These are phyloP conservation scores for Pica pica DNA, from an alignment of 2,113 vertebrate genomes.

Conservation along the genomic window DNA sequence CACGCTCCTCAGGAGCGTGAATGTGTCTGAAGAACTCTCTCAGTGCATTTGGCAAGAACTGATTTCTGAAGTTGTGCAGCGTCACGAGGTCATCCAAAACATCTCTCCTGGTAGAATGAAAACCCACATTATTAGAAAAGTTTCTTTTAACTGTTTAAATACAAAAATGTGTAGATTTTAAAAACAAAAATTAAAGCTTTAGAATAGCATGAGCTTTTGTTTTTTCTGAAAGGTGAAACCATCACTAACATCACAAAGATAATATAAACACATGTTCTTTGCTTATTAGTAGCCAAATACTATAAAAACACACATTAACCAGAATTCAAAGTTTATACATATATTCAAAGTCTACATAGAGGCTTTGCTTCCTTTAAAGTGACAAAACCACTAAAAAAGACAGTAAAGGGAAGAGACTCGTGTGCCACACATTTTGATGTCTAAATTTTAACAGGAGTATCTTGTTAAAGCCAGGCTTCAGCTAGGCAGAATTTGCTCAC, in stretches of 20 bases:
- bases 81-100: conserved; percentile 97
- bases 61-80: conserved; percentile 98
- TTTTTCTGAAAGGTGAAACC: not conserved
- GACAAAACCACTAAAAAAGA: not conserved
- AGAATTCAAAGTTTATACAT: not conserved
- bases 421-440: not conserved
- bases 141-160: not conserved
- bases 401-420: not conserved
- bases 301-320: not conserved
- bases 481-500: not conserved
- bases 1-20: conserved; percentile 95
- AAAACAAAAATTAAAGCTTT: not conserved
- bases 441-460: not conserved
- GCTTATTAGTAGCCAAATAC: not conserved
- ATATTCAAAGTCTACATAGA: not conserved
- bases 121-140: not conserved
- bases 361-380: not conserved
- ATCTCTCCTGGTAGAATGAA: conserved; percentile 80
- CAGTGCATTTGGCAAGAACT: conserved; percentile 97
- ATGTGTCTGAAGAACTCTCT: conserved; percentile 97
- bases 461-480: not conserved
- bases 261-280: not conserved
- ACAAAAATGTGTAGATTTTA: not conserved
- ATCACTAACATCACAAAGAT: not conserved
- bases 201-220: not conserved